These are phyloP conservation scores for Carcharodon carcharias DNA, from an alignment of 2,797 vertebrate genomes.

Conservation along the genomic window DNA sequence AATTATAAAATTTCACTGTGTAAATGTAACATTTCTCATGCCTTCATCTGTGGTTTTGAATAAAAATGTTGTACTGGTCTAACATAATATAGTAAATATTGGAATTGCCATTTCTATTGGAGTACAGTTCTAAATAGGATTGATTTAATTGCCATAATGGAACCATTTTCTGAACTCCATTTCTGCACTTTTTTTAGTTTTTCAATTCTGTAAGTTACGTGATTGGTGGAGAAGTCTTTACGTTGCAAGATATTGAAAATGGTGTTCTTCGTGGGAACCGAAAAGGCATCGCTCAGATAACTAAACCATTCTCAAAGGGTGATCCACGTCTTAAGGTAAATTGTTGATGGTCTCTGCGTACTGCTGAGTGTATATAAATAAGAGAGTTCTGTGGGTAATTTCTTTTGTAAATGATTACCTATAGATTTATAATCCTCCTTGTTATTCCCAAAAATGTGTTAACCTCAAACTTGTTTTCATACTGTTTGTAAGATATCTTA, in stretches of 20 bases:
- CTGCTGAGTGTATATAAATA: neutral
- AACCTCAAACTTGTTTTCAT: neutral
- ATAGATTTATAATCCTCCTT: neutral
- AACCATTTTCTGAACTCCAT: neutral
- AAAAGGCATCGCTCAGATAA: slow-evolving; percentile 64
- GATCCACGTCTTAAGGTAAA: slow-evolving; percentile 65
- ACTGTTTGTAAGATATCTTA: neutral
- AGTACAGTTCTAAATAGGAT: neutral
- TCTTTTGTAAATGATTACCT: neutral
- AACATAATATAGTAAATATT: neutral
- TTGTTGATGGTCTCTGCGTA: neutral
- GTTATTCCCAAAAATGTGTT: neutral
- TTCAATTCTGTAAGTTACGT: slow-evolving; percentile 73
- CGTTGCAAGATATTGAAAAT: slow-evolving; percentile 71
- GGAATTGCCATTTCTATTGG: neutral
- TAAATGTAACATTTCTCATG: neutral
- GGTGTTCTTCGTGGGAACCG: slow-evolving; percentile 67
- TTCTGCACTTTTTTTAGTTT: slow-evolving; percentile 52
- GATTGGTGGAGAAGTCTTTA: slow-evolving; percentile 70
- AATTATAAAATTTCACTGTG: neutral
- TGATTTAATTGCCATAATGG: neutral
- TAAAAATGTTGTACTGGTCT: neutral
- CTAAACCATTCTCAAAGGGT: slow-evolving; percentile 64
- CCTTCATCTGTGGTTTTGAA: neutral
- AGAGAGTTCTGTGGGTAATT: neutral